These are phyloP conservation scores for Planiliza haematocheilus DNA, from an alignment of 2,113 vertebrate species.

Conservation along the genomic window DNA sequence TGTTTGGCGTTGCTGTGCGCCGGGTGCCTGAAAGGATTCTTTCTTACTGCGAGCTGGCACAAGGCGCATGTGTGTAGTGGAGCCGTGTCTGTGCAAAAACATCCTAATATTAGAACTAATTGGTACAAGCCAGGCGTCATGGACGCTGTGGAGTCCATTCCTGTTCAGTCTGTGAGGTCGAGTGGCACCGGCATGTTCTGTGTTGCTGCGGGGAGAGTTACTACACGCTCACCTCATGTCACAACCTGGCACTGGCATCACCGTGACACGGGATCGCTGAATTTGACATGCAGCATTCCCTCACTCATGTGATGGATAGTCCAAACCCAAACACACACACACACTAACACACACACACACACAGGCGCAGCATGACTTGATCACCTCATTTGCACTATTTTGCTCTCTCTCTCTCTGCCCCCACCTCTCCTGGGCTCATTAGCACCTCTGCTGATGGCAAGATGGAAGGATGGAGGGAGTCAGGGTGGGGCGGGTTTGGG, in stretches of 20 bases:
- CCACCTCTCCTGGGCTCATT: constrained; percentile 89
- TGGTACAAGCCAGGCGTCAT: constrained; percentile 49
- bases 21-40: constrained; percentile 80
- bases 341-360: constrained; percentile 41
- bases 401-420: constrained; percentile 64
- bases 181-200: background rate
- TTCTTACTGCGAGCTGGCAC: constrained; percentile 76
- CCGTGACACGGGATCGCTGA: constrained; percentile 29
- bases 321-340: constrained; percentile 39
- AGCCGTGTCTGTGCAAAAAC: constrained; percentile 57
- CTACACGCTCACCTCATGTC: constrained; percentile 33
- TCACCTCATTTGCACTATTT: constrained; percentile 82
- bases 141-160: constrained; percentile 13
- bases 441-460: constrained; percentile 92
- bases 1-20: constrained; percentile 74
- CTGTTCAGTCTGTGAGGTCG: background rate
- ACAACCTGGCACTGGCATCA: constrained; percentile 25
- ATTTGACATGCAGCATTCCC: constrained; percentile 63
- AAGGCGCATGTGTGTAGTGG: constrained; percentile 30
- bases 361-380: constrained; percentile 72
- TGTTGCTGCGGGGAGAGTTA: background rate
- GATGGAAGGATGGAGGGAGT: constrained; percentile 73
- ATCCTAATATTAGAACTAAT: constrained; percentile 71
- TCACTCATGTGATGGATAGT: constrained; percentile 59
- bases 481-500: constrained; percentile 56